Base-by-base conservation (phyloP, 2,113 vertebrate genomes). In the Hydropotes inermis region DNA sequence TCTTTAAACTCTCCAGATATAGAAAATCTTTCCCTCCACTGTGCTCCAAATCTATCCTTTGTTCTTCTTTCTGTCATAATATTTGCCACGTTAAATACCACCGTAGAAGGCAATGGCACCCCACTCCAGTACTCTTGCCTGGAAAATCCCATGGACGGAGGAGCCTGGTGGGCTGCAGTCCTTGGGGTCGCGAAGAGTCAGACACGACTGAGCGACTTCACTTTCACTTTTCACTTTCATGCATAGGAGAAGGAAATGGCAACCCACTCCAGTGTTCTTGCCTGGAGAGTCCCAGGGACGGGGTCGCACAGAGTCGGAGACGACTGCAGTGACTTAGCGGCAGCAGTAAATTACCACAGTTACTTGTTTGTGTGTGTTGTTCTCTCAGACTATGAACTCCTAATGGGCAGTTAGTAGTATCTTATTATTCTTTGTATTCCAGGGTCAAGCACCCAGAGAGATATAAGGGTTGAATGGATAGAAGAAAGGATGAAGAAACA, bases 291-390 rank as follows among this genome's bases (percentile, higher is more conserved):
- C 47, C 47, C 47, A 50, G 47, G 47, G 47, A 50, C 14, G 47
- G 47, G 47, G 47, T 50, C 12, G 12, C 47, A 50, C 12, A 50
- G 47, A 12, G 47, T 50, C 3, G 12, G 47, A 50, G 12, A 50
- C 12, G 47, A 50, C 12, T 50, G 47, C 13, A 50, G 47, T 50
- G 47, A 13, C 47, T 50, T 50, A 50, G 47, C 47, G 13, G 47
- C 3, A 50, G 47, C 47, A 50, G 13, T 57, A 94, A 87, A 30
- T 39, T 39, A 39, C 52, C 55, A 7, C 21, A 92, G 21, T 84
- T 81, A 89, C 58, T 95, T 96, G 17, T 94, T 95, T 64, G 28
- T 64, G 17, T 91, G 39, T 47, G 91, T 94, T 96, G 6, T 67
- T 70, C 15, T 95, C 5, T 70, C 54, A 57, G 39, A 45, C 39